Base-by-base conservation (phyloP, 2,797 vertebrate genomes). In the Miopithecus talapoin region DNA sequence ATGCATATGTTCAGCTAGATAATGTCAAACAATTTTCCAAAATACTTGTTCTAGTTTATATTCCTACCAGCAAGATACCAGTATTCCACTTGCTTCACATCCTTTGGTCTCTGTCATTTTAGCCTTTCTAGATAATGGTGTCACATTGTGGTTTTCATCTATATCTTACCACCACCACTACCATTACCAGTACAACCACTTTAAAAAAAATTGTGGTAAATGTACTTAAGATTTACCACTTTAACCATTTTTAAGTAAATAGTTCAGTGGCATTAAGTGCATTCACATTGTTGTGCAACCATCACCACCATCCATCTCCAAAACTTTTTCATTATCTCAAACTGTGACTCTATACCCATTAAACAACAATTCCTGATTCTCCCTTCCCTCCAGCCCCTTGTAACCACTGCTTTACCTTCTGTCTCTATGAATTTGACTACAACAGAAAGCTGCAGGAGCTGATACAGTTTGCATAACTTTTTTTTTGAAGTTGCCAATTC, bases 241-340 rank as follows among this genome's bases (percentile, higher is more conserved):
- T 41, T 89, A 61, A 81, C 19, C 61, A n/a, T 70, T 85, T 91
- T 91, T 70, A 70, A 72, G 55, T 76, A 46, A 41, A 76, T 36
- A 89, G 2, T 61, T 83, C 48, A 85, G 17, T 76, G 85, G 57
- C 76, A 83, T 26, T 75, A n/a, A 86, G 61, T 50, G 89, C 16
- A 57, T 61, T 86, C 39, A 81, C 5, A 86, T 0, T 86, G 75
- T 55, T 81, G 4, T 55, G 43, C 75, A 91, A 55, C 22, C n/a
- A 16, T n/a, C 36, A 83, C 4, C 55, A 94, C 33, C 43, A 83
- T 75, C 80, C 46, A 46, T 55, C 33, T 64, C 48, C 36, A 75
- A 46, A 80, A 91, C 22, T n/a, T 94, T 91, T 87, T 94, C 59
- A 84, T 88, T 48, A 84, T 26, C 4, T 19, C 81, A 93, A 86